Conservation (phyloP, 30 jellyfish, hydroid and myxozoan genomes). For the Turritopsis dohrnii region DNA sequence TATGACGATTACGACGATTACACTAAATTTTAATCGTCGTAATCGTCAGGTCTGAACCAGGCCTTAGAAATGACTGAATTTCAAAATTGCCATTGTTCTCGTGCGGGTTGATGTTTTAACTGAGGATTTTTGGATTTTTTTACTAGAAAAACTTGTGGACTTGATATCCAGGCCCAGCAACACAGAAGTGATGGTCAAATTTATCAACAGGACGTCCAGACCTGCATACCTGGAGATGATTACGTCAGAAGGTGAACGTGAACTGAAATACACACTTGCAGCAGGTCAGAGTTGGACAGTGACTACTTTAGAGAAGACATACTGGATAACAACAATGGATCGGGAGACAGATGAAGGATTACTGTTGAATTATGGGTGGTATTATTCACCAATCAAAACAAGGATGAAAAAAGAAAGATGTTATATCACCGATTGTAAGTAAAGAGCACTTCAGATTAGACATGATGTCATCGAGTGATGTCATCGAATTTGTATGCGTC, state of each 20-base stretch:
- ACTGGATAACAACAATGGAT: conserved; percentile 78
- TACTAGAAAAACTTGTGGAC: conserved; percentile 75
- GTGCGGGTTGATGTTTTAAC: neutral
- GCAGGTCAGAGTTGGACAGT: conserved; percentile 73
- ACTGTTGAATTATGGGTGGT: conserved; percentile 87
- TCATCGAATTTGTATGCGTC: too few species aligned
- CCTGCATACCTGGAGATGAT: conserved; percentile 67
- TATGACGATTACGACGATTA: too few species aligned
- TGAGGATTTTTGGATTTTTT: neutral
- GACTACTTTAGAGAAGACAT: conserved; percentile 64
- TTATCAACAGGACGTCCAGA: conserved; percentile 70
- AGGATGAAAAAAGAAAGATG: conserved; percentile 73
- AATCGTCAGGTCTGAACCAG: too few species aligned
- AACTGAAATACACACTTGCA: conserved; percentile 14
- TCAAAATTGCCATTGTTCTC: neutral
- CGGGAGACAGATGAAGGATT: conserved; percentile 89
- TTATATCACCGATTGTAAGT: conserved; percentile 82
- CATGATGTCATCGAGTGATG: too few species aligned
- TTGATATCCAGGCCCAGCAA: conserved; percentile 52
- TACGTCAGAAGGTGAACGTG: conserved; percentile 47
- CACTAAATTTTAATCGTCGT: too few species aligned
- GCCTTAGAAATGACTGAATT: too few species aligned
- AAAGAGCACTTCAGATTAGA: too few species aligned
- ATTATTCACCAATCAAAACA: conserved; percentile 76
- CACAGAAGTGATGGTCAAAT: conserved; percentile 57